Base-by-base conservation (phyloP, 2,113 vertebrate genomes). In the Agelaius phoeniceus region DNA sequence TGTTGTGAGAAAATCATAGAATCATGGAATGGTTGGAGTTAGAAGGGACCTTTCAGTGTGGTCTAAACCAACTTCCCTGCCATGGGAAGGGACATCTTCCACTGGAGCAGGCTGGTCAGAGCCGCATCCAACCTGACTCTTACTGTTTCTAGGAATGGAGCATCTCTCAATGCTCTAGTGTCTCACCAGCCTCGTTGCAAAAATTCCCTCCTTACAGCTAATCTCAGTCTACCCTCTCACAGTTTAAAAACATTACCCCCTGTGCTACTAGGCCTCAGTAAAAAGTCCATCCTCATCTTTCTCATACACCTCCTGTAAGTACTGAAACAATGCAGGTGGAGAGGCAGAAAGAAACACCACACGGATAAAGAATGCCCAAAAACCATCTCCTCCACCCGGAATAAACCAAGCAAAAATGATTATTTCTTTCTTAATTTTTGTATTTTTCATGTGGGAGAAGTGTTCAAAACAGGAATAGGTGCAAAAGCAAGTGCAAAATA, bases 41-140 rank as follows among this genome's bases (percentile, higher is more conserved):
- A 46, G 23, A 67, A 76, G 13, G 2, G 43, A 24, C 27, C 10
- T 58, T 51, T 43, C 31, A 31, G 3, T 28, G 5, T 30, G 17
- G 17, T 21, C 6, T 33, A 23, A 44, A 30, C 14, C 24, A 80
- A 9, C 0, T 4, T 17, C 2, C 5, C 4, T 89, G 35, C 58
- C 6, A 0, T 49, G 8, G 13, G 10, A 14, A 39, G 21, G 44
- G 21, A 15, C 7, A 19, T 27, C 19, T 51, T 54, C 9, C 13
- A 15, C 18, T 21, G n/a, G 24, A 30, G 13, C 10, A 37, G 8
- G 9, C 27, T 61, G 24, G 10, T 79, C 33, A 21, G 17, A 61
- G 9, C 7, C 10, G 12, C 0, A 0, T 74, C 19, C 35, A 37
- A 0, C 13, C 8, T 55, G 35, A 5, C 9, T 39, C 19, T 59